These are phyloP conservation scores for Condylostylus longicornis DNA, from an alignment of 1,140 invertebrate species.

Conservation along the genomic window DNA sequence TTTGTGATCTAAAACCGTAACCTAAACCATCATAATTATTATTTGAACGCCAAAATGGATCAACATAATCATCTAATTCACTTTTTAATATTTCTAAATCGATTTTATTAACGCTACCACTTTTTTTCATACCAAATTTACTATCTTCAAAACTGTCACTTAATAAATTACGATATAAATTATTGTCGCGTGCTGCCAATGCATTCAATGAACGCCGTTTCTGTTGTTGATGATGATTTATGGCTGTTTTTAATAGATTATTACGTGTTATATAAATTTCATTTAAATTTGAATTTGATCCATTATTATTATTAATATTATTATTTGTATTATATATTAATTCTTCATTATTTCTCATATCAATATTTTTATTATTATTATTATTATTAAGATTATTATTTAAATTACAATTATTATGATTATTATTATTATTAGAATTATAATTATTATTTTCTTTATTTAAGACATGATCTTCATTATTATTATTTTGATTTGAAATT, in stretches of 20 bases:
- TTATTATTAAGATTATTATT: no score
- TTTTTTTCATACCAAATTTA: constrained; percentile 3
- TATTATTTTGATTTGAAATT: no score
- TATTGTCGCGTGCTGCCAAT: not conserved
- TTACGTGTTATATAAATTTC: not conserved
- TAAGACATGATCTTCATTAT: no score
- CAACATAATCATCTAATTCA: constrained; percentile 1
- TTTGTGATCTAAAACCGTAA: not conserved
- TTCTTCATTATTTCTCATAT: no score
- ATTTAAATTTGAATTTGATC: not conserved
- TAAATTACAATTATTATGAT: no score
- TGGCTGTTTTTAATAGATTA: not conserved
- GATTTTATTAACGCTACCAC: constrained; percentile 3
- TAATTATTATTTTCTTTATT: no score
- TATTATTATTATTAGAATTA: no score
- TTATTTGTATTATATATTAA: no score
- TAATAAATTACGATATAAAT: not conserved
- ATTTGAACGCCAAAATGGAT: not conserved
- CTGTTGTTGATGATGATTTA: not conserved
- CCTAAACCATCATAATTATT: not conserved
- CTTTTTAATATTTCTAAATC: constrained; percentile 2
- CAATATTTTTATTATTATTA: no score
- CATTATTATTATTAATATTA: no score
- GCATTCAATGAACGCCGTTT: not conserved
- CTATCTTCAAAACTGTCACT: constrained; percentile 1